Evolutionary conservation across 2,797 vertebrate genomes (phyloP), one percentile per base, ranked within the genome.

Genomic region (Capromys pilorides): DNA sequence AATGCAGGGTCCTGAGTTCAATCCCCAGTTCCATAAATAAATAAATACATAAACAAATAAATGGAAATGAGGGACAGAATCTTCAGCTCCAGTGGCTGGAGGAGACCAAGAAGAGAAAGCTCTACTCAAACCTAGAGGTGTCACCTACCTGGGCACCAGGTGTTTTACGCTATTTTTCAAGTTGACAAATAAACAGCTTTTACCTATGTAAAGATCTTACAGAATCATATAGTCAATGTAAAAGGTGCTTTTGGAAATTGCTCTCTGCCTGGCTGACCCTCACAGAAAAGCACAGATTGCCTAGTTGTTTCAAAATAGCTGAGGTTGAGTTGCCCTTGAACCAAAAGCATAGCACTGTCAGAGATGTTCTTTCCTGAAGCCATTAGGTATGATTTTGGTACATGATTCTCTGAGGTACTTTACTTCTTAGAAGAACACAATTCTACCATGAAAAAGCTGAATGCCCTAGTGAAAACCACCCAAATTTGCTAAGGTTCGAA

Each of bases 341-440:
- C 64, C 26, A 39, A 62, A 95, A 78, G 3, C 88, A 31, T 39
- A 94, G n/a, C 26, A 75, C 87, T 92, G 87, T 93, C 36, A 54
- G 62, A 94, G 22, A 77, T 78, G 12, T 5, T 77, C 19, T 88
- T 64, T 33, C 54, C 62, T 13, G 7, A 24, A 94, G 36, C 4
- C 24, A 62, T 69, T 94, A 92, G 16, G 36, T 71, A 22, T 59
- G 31, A 87, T 45, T 78, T 73, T 49, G 41, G 31, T 64, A 81
- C 85, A 3, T 54, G 12, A 19, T 93, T 92, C 5, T 94, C 54
- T 51, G 49, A 82, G 9, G 33, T 39, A 54, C 1, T 66, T 67
- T 33, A 5, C 71, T 87, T 79, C 85, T 9, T 88, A 51, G 21
- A 91, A 80, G 36, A 10, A 79, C 69, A 41, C 83, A 0, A 64